Conservation (phyloP, 2,888 invertebrate species). For the Suillia variegata region DNA sequence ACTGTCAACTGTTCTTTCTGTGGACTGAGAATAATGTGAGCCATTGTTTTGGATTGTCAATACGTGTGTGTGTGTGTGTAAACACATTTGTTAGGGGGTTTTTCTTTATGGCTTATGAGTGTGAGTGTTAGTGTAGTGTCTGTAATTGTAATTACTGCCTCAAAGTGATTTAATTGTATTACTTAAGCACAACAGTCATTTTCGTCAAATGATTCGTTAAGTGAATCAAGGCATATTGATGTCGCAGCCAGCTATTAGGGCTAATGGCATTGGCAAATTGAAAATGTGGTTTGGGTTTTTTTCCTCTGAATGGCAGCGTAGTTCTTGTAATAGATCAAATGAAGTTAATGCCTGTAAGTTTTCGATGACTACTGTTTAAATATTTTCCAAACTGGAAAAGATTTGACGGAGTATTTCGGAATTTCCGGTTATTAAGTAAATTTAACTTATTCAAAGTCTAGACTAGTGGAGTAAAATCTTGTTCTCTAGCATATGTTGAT, state of each 20-base stretch:
- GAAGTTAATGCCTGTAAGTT: no score
- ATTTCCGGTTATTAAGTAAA: no score
- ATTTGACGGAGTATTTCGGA: no score
- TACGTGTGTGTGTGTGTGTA: not conserved
- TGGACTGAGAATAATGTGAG: not conserved
- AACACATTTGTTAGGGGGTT: not conserved
- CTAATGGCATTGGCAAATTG: constrained; percentile 46
- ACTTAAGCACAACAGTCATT: not conserved
- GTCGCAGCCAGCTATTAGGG: constrained; percentile 37
- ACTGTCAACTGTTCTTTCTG: not conserved
- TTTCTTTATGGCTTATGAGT: not conserved
- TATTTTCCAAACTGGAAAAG: no score
- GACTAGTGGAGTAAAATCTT: no score
- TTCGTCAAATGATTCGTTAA: not conserved
- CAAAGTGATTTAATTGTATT: constrained; percentile 9
- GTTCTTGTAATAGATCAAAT: no score
- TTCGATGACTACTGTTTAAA: no score
- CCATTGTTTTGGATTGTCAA: constrained; percentile 2
- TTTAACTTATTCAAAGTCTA: no score
- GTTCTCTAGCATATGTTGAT: no score
- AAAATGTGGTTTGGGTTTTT: constrained; percentile 41
- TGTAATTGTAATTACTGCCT: not conserved
- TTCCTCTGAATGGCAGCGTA: no score
- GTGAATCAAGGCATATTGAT: not conserved
- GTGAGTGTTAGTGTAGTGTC: not conserved